phyloP scores from a whole-genome alignment of 64 coral and sea anemone genomes.

The Dendrophyllia cribrosa region DNA sequence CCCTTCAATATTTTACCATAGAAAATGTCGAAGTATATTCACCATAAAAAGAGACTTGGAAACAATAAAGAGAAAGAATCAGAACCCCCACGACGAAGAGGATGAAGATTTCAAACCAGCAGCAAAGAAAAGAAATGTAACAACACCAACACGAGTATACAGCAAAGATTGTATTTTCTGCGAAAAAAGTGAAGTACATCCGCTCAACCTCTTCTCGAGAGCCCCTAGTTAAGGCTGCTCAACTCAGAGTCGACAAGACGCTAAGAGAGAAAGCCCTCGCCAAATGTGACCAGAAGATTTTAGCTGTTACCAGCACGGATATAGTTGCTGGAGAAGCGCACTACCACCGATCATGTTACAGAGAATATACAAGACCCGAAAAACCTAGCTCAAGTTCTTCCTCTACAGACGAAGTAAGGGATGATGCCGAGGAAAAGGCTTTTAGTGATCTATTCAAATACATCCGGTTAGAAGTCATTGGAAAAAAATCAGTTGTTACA shows the following conservation, averaged over 20 bases:
- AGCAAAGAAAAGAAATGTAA: slow-evolving; percentile 22
- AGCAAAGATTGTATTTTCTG: slow-evolving; percentile 27
- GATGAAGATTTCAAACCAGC: slow-evolving; percentile 34
- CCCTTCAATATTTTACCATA: slow-evolving; percentile 59
- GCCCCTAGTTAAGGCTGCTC: slow-evolving; percentile 15
- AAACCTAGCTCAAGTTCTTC: background rate
- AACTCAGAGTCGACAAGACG: slow-evolving; percentile 35
- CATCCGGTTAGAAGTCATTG: slow-evolving; percentile 12
- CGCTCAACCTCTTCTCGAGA: slow-evolving; percentile 1
- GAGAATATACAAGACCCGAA: slow-evolving; percentile 22
- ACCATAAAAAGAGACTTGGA: slow-evolving; percentile 64
- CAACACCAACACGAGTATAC: slow-evolving; percentile 9
- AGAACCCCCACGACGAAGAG: slow-evolving; percentile 6
- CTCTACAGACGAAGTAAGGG: slow-evolving; percentile 4
- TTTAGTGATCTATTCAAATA: slow-evolving; percentile 7
- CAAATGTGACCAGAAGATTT: slow-evolving; percentile 62
- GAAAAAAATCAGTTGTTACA: slow-evolving; percentile 27
- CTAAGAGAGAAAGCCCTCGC: slow-evolving; percentile 39
- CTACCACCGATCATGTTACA: slow-evolving; percentile 17
- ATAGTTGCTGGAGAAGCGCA: slow-evolving; percentile 56
- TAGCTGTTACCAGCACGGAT: slow-evolving; percentile 44
- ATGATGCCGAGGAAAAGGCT: slow-evolving; percentile 22
- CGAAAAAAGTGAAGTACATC: slow-evolving; percentile 19
- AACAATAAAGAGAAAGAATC: slow-evolving; percentile 53
- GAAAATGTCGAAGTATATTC: slow-evolving; percentile 57